Conservation (phyloP, 2,888 invertebrate species). For the Pocota personata region DNA sequence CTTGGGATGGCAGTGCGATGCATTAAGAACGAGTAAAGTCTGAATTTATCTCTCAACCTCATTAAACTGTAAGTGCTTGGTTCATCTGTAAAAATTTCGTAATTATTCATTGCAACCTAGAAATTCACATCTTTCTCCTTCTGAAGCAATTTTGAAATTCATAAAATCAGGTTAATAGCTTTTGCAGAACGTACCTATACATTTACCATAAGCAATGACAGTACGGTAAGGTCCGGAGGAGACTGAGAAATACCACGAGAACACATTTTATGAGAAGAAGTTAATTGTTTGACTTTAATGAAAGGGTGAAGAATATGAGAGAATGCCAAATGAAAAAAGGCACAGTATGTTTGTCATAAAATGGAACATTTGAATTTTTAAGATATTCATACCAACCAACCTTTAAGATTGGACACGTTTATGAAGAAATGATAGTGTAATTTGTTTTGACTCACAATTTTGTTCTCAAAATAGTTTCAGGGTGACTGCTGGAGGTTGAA, state of each 20-base stretch:
- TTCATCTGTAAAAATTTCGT: background rate
- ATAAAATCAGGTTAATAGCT: constrained; percentile 46
- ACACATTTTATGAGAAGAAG: constrained; percentile 16
- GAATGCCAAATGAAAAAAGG: too few relatives aligned
- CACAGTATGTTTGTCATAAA: too few relatives aligned
- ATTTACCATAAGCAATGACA: constrained; percentile 1
- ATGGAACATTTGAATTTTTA: too few relatives aligned
- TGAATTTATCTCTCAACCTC: background rate
- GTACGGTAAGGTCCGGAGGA: background rate
- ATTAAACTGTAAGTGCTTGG: background rate
- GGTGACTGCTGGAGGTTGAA: constrained; percentile 15
- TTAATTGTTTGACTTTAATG: constrained; percentile 19
- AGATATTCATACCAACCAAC: too few relatives aligned
- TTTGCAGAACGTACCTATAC: background rate
- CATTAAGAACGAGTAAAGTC: background rate
- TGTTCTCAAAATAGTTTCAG: background rate
- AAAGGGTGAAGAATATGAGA: background rate
- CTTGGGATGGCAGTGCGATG: background rate
- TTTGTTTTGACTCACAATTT: background rate
- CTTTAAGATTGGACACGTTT: background rate
- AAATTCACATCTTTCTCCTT: too few relatives aligned
- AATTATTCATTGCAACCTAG: background rate
- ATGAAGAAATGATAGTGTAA: background rate
- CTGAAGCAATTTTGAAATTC: background rate
- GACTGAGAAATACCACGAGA: background rate